phyloP scores from a whole-genome alignment of 2,113 vertebrate genomes.

The Corythaixoides concolor region DNA sequence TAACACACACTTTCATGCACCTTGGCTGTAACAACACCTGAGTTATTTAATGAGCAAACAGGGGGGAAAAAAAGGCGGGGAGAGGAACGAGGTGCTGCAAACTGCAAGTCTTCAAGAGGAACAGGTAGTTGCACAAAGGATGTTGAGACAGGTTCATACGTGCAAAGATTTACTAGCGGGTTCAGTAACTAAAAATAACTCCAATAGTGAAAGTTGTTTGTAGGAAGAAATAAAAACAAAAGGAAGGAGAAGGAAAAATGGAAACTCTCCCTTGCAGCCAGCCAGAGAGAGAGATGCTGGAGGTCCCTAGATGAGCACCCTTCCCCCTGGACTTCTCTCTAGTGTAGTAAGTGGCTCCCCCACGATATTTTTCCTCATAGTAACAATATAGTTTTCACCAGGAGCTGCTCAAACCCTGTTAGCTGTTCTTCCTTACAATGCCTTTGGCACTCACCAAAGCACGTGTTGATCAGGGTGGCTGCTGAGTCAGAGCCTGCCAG shows the following conservation, averaged over 20 bases:
- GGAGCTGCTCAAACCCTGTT: neutral
- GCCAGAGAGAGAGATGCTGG: neutral
- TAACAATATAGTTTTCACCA: neutral
- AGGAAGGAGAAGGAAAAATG: neutral
- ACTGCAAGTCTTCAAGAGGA: neutral
- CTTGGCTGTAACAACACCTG: neutral
- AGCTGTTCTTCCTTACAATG: neutral
- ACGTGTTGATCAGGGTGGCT: neutral
- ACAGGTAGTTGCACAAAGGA: neutral
- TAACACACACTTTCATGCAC: neutral
- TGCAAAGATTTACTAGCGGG: neutral
- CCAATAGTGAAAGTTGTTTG: neutral
- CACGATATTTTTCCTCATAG: accelerated
- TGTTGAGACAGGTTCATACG: neutral
- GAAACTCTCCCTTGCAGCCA: neutral
- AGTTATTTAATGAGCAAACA: neutral
- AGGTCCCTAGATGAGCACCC: neutral
- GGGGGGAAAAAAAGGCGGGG: accelerated
- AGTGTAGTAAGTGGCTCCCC: neutral
- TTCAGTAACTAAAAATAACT: neutral
- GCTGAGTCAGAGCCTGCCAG: neutral
- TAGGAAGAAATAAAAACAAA: neutral
- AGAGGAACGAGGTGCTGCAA: neutral
- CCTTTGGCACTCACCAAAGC: neutral
- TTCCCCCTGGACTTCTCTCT: neutral